Evolutionary conservation across 2,888 invertebrate species (phyloP), one percentile per base, ranked within the genome.

Genomic region (Leptothorax acervorum): DNA sequence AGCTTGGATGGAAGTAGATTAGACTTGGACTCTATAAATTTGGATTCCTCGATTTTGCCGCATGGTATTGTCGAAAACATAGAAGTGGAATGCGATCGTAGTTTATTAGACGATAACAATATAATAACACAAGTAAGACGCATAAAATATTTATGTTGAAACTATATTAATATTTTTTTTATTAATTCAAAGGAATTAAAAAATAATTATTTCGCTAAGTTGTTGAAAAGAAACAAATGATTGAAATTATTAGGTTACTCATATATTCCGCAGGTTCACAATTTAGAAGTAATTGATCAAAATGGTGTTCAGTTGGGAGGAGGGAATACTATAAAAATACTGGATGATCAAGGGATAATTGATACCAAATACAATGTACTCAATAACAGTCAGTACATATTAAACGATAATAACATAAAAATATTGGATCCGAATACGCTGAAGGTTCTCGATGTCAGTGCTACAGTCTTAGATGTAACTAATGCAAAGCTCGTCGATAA

Each of bases 221-320:
- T 63, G 4, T 28, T 42, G 11, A 55, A n/a, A 45, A 57, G 9
- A 55, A 63, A 51, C 5, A 11, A 45, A 62, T 74, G 9, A 39
- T 65, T 28, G 18, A 55, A 28, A 31, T 39, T 45, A n/a, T 76
- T 28, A 11, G 39, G 15, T 55, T 68, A 51, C 35, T 48, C 42
- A 42, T 42, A 55, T 65, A 15, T 62, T 75, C 35, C n/a, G 2
- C 62, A 94, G 93, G 92, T 94, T n/a, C 91, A 93, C 63, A 92
- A 93, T 88, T 91, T 93, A 73, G 94, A 94, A 85, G 92, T 92
- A 35, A 93, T 93, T 62, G 92, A 93, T 62, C 93, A 93, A 79
- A 92, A 90, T 85, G 86, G 90, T 48, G 89, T 93, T 31, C 89
- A 87, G 70, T 90, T 94, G 55, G 91, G 91, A 82, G 75, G 39